Base-by-base conservation (phyloP, 1,140 invertebrate species). In the Drusus annulatus region DNA sequence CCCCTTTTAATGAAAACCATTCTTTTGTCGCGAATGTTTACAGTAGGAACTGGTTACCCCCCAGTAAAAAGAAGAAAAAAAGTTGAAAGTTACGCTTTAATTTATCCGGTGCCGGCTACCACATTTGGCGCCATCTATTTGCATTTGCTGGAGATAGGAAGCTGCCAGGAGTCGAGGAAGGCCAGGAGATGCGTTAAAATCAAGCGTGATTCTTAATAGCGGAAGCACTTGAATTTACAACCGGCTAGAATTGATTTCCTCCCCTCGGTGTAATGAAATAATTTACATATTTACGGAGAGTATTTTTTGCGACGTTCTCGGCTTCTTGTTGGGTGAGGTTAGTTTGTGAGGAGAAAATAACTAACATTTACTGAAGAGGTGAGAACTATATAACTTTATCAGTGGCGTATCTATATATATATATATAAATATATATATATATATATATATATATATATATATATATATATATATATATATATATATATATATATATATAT, bases 1-100 rank as follows among this genome's bases (percentile, higher is more conserved):
- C 71, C 71, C 71, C 31, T 75, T 75, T 75, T 75, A 75, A 75
- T 75, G 71, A 75, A 75, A 54, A 75, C 58, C 71, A 75, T 75
- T 75, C 71, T 58, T 58, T 75, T 58, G 71, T 75, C 71, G 71
- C 71, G 54, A 75, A 75, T 75, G 71, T 58, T 74, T 75, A 75
- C 71, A 58, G 15, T 45, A 19, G 25, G 15, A 51, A 19, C 51
- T n/a, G 25, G 71, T 28, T 36, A 52, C 54, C 52, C 51, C 17
- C 52, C 8, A 28, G 52, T 75, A 58, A 58, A 54, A 45, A 45
- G 2, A 13, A 45, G 1, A 4, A 4, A 36, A 8, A 4, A 7
- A 45, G 13, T 45, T 13, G 13, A 75, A 75, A 56, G 71, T 75
- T 31, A 75, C 51, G 54, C 52, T 75, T 75, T 75, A 60, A 75